Evolutionary conservation across 2,797 vertebrate genomes (phyloP).

Genomic region (Chloroceryle amazona): DNA sequence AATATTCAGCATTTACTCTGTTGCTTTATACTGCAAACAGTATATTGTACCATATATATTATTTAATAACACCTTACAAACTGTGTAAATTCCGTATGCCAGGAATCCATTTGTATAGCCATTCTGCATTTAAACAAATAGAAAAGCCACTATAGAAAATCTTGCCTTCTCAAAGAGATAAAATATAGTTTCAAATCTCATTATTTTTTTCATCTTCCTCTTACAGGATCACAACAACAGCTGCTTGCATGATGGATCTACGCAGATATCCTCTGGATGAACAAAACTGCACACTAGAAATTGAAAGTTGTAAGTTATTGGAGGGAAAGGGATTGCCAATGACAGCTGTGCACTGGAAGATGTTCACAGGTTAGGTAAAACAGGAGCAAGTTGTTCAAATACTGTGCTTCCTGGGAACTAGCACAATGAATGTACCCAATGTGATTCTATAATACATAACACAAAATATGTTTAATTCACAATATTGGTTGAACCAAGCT

Average conservation of each 20-base stretch:
- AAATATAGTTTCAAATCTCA: background rate
- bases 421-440: background rate
- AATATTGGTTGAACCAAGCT: background rate
- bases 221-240: conserved; percentile 93
- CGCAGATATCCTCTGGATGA: conserved; percentile 95
- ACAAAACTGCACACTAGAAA: conserved; percentile 96
- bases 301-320: conserved; percentile 93
- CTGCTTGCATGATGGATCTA: conserved; percentile 98
- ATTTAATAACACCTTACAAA: background rate
- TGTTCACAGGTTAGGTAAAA: background rate
- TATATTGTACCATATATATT: background rate
- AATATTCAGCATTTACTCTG: background rate
- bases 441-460: background rate
- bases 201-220: background rate
- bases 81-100: background rate
- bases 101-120: background rate
- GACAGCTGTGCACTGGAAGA: background rate
- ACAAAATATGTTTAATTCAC: background rate
- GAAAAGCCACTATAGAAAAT: background rate
- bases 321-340: conserved; percentile 29
- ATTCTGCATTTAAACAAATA: background rate
- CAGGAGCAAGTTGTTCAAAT: background rate
- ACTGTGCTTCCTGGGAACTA: background rate
- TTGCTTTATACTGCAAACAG: background rate
- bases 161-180: background rate